Conservation (phyloP, 2,888 invertebrate genomes). For the Eulithis prunata region DNA sequence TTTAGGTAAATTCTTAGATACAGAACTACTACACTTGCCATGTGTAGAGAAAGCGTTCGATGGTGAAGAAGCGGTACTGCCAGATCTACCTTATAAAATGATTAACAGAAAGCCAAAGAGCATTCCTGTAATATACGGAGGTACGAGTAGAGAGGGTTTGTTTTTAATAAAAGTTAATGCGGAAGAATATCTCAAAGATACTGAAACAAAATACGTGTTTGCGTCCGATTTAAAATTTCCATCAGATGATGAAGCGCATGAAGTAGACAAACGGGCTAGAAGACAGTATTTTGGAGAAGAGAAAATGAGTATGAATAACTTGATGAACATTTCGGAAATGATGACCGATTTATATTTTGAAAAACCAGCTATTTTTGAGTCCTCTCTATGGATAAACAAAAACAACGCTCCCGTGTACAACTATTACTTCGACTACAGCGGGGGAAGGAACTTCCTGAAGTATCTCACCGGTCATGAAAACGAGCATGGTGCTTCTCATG, state of each 20-base stretch:
- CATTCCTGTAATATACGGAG: conserved; percentile 63
- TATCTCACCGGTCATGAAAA: conserved; percentile 52
- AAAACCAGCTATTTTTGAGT: conserved; percentile 66
- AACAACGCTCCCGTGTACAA: conserved; percentile 61
- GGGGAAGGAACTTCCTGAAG: conserved; percentile 68
- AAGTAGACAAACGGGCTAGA: conserved; percentile 56
- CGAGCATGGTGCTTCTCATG: conserved; percentile 66
- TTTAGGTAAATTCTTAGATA: conserved; percentile 67
- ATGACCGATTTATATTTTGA: conserved; percentile 76
- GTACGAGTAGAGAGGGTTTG: conserved; percentile 68
- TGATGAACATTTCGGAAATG: conserved; percentile 63
- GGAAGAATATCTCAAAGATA: conserved; percentile 52
- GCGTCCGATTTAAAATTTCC: conserved; percentile 70
- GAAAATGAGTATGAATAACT: conserved; percentile 64
- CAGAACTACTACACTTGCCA: conserved; percentile 67
- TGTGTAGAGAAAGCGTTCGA: conserved; percentile 68
- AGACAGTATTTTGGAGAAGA: conserved; percentile 76
- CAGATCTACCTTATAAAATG: conserved; percentile 70
- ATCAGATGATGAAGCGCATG: conserved; percentile 58
- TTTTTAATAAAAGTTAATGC: conserved; percentile 50
- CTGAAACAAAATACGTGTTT: conserved; percentile 64
- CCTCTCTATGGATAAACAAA: conserved; percentile 50
- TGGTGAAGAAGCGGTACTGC: conserved; percentile 63
- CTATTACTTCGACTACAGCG: conserved; percentile 69
- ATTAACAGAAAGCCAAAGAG: conserved; percentile 56